Evolutionary conservation across 2,797 vertebrate genomes (phyloP), one percentile per base, ranked within the genome.

Genomic region (Columba guinea): DNA sequence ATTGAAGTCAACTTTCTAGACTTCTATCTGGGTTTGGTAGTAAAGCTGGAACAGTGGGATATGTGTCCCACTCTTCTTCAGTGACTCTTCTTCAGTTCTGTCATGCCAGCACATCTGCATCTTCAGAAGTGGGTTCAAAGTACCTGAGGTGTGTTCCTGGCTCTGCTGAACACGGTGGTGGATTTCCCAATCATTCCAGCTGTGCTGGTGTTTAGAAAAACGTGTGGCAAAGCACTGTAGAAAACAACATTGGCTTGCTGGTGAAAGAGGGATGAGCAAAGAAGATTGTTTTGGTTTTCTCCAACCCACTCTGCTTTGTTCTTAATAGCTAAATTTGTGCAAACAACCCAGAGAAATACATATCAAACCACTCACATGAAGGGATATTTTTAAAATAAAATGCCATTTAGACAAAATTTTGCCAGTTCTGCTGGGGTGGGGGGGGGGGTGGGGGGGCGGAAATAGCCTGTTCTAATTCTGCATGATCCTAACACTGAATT

Each of bases 321-420:
- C 84, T 73, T 85, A 93, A 77, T 83, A 73, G 27, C 70, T 90
- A 71, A 65, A 84, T 75, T 71, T 77, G 77, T 71, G 71, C 75
- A 77, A 93, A 86, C 55, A 94, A 68, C 46, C 15, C 71, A 69
- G 75, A 84, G 34, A 94, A 94, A 82, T 73, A 15, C 28, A 23
- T 77, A 59, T 22, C 32, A n/a, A 93, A 84, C 49, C 79, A 87
- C 60, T 58, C 56, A 64, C n/a, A 39, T 69, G 52, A 84, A 84
- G 39, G n/a, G 63, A 53, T 80, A 60, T 82, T 82, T 94, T 92
- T 74, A 7, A 68, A 77, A 94, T 44, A 4, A 82, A 91, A 79
- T 74, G 39, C 20, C 59, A 81, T 76, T 91, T 90, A 39, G 60
- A 76, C 58, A 85, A 89, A 92, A 84, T 75, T 70, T 87, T 89